Evolutionary conservation across 2,888 invertebrate genomes (phyloP), one percentile per base, ranked within the genome.

Genomic region (Hipparchia sbordonii): DNA sequence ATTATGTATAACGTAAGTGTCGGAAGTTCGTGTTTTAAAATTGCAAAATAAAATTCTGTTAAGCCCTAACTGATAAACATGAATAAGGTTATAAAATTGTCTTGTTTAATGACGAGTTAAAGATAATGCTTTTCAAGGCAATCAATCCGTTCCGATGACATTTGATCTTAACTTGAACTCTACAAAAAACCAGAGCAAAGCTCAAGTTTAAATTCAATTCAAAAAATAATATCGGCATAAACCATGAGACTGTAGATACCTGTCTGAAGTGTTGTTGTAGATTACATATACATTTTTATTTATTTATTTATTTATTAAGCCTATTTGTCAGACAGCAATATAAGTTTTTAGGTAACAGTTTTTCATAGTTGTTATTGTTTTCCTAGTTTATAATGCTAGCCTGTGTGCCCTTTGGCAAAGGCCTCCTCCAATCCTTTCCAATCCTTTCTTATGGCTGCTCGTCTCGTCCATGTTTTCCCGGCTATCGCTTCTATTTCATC

Each of bases 131-230:
- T 62, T 62, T 62, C 62, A 13, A 6, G 46, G 48, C n/a, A 62
- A 13, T 62, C 13, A 48, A 10, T 39, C 1, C 39, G 60, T 39
- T 60, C 1, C 39, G 60, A 60, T 60, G 39, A 60, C 39, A 60
- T 39, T 60, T 60, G 60, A 62, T 46, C 62, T 62, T 48, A 48
- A 46, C 33, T 61, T 61, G 61, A 61, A 61, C 61, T 61, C 61
- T 61, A n/a, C 5, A 39, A 39, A 61, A 61, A 61, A n/a, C 45
- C 33, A 51, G 9, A 23, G 33, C 51, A 52, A 33, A 51, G 52
- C 6, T 65, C 10, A 52, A 52, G 52, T 59, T 70, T 54, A 67
- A 66, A 70, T 66, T 60, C 13, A 48, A 66, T 54, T 66, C 45
- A 39, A 63, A 0, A 23, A 23, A 46, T 23, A 10, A 59, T 33